These are phyloP conservation scores for Flabesymbios commensalis DNA, from an alignment of 2,888 invertebrate species.

Conservation along the genomic window DNA sequence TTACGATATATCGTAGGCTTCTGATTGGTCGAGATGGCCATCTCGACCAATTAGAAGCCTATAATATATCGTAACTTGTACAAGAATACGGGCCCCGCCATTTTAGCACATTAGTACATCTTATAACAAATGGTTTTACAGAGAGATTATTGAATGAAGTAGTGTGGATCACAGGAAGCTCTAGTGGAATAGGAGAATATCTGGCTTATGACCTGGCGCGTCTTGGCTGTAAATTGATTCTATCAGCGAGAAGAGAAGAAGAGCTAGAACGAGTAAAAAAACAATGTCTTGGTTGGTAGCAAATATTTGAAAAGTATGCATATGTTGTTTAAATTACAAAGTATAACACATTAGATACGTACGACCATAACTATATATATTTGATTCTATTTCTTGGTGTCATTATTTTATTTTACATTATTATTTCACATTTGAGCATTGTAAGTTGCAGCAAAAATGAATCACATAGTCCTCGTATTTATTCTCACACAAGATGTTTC, in stretches of 20 bases:
- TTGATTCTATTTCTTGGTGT: background rate
- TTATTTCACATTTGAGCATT: no score
- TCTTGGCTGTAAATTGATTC: conserved; percentile 70
- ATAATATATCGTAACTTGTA: no score
- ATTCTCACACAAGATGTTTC: no score
- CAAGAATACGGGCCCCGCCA: no score
- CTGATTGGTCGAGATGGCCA: no score
- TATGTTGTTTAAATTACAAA: background rate
- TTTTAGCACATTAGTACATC: no score
- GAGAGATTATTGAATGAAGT: conserved; percentile 71
- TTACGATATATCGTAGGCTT: no score
- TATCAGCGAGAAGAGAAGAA: conserved; percentile 71
- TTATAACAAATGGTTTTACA: conserved; percentile 40
- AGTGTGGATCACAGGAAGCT: conserved; percentile 83
- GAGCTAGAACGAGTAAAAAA: conserved; percentile 72
- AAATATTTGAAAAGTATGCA: background rate
- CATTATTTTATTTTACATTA: background rate
- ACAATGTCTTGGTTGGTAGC: conserved; percentile 67
- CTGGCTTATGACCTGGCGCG: conserved; percentile 71
- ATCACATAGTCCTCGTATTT: no score
- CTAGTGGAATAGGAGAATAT: conserved; percentile 80
- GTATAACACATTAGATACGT: background rate
- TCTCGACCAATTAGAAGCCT: no score
- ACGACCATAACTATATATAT: background rate
- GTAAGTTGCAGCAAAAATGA: no score